Evolutionary conservation across 2,797 vertebrate genomes (phyloP), one percentile per base, ranked within the genome.

Genomic region (Phoeniculus purpureus): DNA sequence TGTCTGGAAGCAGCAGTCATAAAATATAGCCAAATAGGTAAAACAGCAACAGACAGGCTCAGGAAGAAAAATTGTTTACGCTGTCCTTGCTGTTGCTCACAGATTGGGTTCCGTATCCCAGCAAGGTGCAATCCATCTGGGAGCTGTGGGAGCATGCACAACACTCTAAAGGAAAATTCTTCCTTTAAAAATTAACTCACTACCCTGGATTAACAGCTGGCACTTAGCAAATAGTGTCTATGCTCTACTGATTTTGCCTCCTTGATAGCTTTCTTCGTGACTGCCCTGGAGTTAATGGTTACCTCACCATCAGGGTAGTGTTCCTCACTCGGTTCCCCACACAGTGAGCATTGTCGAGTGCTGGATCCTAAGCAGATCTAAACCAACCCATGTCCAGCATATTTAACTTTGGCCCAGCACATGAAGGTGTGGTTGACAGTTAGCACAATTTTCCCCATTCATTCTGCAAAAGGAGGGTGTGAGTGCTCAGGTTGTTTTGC

Each of bases 231-330:
- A 85, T 54, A 77, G 67, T 79, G 37, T 72, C 77, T 68, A 40
- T 40, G 81, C 84, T 92, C 78, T 76, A 40, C 77, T 92, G 89
- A 61, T 82, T 87, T 82, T 88, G 50, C 43, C 12, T 83, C 68
- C 43, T 58, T 70, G 61, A 76, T 26, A 56, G 77, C 48, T 60
- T 85, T 80, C 37, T 79, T 48, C 47, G 43, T 80, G 73, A 50
- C 77, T 92, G 65, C 52, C 48, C 87, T 90, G 61, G 81, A 90
- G 84, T 88, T 93, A 88, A 85, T 88, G 68, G 73, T 82, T 90
- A 85, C 70, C 48, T 76, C 73, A 3, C 60, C 48, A 47, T 48
- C 17, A 34, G 56, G 52, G 66, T 15, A 34, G 43, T 6, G 6
- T 37, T 67, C 1, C 0, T 61, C 34, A 47, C 65, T 82, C 9